Evolutionary conservation across 2,113 vertebrate genomes (phyloP), one percentile per base, ranked within the genome.

Genomic region (Ancistrus triradiatus): DNA sequence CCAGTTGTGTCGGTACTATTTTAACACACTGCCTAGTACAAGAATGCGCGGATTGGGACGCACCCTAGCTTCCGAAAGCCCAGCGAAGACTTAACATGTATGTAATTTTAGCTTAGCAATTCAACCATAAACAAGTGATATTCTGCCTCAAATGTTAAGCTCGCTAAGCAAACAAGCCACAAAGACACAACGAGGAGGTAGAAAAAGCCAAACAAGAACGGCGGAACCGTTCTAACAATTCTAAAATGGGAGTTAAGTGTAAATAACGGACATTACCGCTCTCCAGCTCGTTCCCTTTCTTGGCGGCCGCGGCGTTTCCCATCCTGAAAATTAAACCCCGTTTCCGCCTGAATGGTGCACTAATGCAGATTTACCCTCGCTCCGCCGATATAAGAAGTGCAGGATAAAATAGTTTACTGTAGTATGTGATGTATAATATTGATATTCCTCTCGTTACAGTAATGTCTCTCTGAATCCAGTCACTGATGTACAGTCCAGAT

Each of bases 271-370:
- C 56, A 25, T 49, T 85, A 93, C 93, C 93, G 87, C 92, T 95
- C 88, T 95, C 93, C 60, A 94, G 87, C 87, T 95, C 93, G 90
- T 91, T 91, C 88, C 93, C 92, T 83, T 95, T 93, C 89, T 93
- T 93, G 87, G 92, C 91, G 76, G 92, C 90, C 73, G 93, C 92
- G 59, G 93, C 90, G 91, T 95, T 95, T 72, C 93, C 93, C 92
- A 94, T 94, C 78, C 82, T 79, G 72, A 66, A 84, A 80, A 83
- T 84, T 80, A 83, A 51, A 51, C 7, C 35, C 7, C 10, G 4
- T 38, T 38, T 10, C 10, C 35, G n/a, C n/a, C n/a, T n/a, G n/a
- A n/a, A n/a, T n/a, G n/a, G n/a, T n/a, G n/a, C n/a, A n/a, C n/a
- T n/a, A n/a, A n/a, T n/a, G n/a, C n/a, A n/a, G n/a, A n/a, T n/a